phyloP scores from a whole-genome alignment of 2,797 vertebrate genomes.

The Mastacembelus armatus region DNA sequence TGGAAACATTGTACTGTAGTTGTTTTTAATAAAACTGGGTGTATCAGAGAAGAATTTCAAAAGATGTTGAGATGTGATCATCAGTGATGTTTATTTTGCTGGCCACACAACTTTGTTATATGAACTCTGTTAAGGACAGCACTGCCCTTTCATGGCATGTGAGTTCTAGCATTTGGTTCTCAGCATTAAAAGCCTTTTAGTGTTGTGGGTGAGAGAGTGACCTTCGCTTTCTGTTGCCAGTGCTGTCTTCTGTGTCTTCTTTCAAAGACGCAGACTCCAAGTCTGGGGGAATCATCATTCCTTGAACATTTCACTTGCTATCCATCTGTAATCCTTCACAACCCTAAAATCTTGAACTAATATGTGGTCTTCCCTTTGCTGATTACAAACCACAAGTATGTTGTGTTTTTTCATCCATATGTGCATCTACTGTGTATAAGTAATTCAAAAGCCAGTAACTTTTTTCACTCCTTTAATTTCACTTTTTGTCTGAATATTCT shows the following conservation, averaged over 20 bases:
- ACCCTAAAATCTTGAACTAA: conserved; percentile 28
- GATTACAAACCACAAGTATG: conserved; percentile 47
- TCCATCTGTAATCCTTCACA: conserved; percentile 56
- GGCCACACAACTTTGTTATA: conserved; percentile 43
- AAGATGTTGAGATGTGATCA: conserved; percentile 36
- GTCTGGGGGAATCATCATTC: conserved; percentile 41
- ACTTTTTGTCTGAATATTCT: conserved; percentile 1
- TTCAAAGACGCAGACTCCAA: conserved; percentile 54
- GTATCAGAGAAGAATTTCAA: conserved; percentile 28
- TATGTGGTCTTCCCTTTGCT: conserved; percentile 36
- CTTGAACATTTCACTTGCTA: conserved; percentile 49
- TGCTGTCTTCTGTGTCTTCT: conserved; percentile 60
- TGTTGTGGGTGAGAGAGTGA: conserved; percentile 68
- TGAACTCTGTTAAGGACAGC: conserved; percentile 55
- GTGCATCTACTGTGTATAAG: conserved; percentile 28
- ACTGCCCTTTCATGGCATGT: conserved; percentile 64
- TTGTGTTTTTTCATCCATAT: conserved; percentile 27
- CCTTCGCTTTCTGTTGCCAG: conserved; percentile 65
- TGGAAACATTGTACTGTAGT: conserved; percentile 33
- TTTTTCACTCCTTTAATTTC: conserved; percentile 13
- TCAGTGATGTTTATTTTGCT: conserved; percentile 37
- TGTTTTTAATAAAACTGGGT: conserved; percentile 63
- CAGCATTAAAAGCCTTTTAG: conserved; percentile 70
- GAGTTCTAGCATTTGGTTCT: conserved; percentile 59
- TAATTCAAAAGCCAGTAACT: conserved; percentile 2